phyloP scores from a whole-genome alignment of 35 echinoderm and acorn worm genomes.

The Strongylocentrotus purpuratus region DNA sequence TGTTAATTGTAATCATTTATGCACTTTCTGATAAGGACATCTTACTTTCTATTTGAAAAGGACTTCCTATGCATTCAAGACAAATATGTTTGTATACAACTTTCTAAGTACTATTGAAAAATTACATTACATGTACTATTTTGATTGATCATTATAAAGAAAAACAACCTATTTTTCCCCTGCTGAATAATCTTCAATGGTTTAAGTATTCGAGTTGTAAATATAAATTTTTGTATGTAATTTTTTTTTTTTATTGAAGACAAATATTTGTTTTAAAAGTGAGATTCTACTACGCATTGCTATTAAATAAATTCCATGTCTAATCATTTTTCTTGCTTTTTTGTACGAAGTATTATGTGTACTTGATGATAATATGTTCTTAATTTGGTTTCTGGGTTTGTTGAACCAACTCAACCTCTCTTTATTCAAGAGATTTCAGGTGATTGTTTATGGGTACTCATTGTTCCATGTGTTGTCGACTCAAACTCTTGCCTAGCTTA shows the following conservation, averaged over 20 bases:
- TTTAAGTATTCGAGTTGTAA: neutral
- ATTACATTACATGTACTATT: no score
- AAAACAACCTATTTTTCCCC: neutral
- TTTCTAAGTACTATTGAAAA: no score
- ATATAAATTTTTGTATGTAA: neutral
- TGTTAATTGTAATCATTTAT: no score
- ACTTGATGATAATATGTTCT: neutral
- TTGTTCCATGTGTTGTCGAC: no score
- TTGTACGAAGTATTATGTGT: neutral
- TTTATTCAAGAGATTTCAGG: neutral
- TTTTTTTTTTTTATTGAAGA: neutral
- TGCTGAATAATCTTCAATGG: neutral
- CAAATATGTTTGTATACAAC: no score
- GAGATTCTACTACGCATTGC: neutral
- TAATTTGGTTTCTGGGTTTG: neutral
- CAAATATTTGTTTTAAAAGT: neutral
- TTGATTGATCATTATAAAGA: neutral
- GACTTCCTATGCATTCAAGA: no score
- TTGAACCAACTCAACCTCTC: neutral
- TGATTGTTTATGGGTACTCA: no score
- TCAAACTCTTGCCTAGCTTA: no score
- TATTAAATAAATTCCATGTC: neutral
- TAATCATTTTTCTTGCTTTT: neutral
- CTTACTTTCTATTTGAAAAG: no score
- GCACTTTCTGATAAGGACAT: no score